Percentiles rank a stretch among this genome's conserved stretches.
Conservation (phyloP, 2,797 vertebrate species). For the Balearica regulorum region DNA sequence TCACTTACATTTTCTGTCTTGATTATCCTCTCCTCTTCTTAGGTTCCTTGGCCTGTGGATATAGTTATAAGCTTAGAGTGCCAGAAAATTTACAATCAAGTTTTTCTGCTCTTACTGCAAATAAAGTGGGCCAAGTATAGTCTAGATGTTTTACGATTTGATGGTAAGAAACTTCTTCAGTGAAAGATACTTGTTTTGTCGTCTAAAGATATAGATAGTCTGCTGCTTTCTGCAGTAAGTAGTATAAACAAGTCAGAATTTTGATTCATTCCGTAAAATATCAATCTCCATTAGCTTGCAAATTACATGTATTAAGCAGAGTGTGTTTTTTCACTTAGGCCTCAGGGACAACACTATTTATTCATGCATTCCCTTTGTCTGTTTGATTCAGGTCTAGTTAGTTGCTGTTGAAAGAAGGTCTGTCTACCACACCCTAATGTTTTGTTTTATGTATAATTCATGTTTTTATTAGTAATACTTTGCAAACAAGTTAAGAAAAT, state of each 20-base stretch:
- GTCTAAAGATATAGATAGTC: not conserved
- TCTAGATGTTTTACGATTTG: conserved; percentile 92
- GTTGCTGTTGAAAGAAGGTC: not conserved
- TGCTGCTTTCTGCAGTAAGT: not conserved
- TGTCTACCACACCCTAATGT: not conserved
- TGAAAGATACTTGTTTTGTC: not conserved
- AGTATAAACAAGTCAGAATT: not conserved
- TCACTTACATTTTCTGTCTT: not conserved
- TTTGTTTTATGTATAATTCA: not conserved
- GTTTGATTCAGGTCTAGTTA: not conserved
- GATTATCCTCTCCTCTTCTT: not conserved
- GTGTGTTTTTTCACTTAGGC: not conserved
- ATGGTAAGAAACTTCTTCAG: conserved; percentile 76
- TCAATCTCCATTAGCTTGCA: not conserved
- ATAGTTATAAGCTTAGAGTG: conserved; percentile 98
- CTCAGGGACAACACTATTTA: not conserved
- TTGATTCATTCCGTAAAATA: not conserved
- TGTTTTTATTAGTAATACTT: not conserved
- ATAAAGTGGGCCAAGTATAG: conserved; percentile 99
- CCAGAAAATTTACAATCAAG: conserved; percentile 99
- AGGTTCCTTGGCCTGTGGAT: conserved; percentile 99
- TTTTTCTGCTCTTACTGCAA: conserved; percentile 94
- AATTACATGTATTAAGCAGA: not conserved
- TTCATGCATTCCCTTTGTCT: not conserved
- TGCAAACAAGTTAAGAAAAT: not conserved